phyloP scores from a whole-genome alignment of 2,797 vertebrate species.

The Gallinago solitaria region DNA sequence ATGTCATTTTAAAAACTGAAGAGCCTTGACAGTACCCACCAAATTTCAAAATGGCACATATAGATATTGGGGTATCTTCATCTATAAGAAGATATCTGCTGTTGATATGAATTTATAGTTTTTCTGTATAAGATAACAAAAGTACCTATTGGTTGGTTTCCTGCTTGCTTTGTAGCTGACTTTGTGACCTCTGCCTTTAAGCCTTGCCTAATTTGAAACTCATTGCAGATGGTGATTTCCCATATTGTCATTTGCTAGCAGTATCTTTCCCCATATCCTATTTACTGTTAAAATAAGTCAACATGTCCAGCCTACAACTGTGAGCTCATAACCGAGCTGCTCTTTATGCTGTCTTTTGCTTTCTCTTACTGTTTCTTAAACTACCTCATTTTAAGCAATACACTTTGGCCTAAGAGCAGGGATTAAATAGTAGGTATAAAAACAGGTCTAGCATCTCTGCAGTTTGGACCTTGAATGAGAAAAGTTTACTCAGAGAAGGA shows the following conservation, averaged over 20 bases:
- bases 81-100: not conserved
- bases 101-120: not conserved
- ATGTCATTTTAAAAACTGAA: not conserved
- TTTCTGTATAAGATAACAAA: not conserved
- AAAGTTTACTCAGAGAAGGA: not conserved
- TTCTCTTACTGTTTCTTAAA: not conserved
- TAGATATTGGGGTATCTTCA: not conserved
- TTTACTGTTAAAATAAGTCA: not conserved
- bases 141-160: not conserved
- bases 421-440: not conserved
- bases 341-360: not conserved
- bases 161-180: not conserved
- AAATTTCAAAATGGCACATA: not conserved
- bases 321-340: not conserved
- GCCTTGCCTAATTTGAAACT: not conserved
- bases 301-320: not conserved
- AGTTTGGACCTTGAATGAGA: not conserved
- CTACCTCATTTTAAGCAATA: not conserved
- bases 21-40: not conserved
- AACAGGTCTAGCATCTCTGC: not conserved
- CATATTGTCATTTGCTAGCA: not conserved
- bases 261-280: not conserved
- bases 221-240: not conserved
- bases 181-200: not conserved
- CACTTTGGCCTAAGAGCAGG: not conserved